Base-by-base conservation (phyloP, 2,888 invertebrate species). In the Coleophora flavipennella region DNA sequence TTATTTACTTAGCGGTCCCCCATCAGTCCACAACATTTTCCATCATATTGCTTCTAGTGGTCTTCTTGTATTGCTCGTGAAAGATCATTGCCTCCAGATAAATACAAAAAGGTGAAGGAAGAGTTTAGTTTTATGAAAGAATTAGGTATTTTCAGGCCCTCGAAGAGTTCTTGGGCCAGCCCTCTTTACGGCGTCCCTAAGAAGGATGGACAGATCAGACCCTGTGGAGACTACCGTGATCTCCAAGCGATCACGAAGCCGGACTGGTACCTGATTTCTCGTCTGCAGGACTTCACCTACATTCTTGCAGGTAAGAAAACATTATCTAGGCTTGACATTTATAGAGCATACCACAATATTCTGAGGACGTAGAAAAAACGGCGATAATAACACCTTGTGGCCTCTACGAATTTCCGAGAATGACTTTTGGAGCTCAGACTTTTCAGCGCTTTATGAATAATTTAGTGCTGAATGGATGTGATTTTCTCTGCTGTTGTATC, bases 101-200 rank as follows among this genome's bases (percentile, higher is more conserved):
- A 11, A 20, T 39, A 39, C 20, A 11, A 12, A 8, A 34, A 34
- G 25, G 35, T 37, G 9, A 41, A 37, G 14, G 34, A 33, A 10
- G 41, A 41, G 11, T 41, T 39, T 25, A 8, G 14, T 6, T 12
- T 13, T 9, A n/a, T n/a, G n/a, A n/a, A n/a, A n/a, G n/a, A n/a
- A n/a, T n/a, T n/a, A n/a, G n/a, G n/a, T n/a, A n/a, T 46, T 13
- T 43, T 43, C 31, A 26, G 41, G 13, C 47, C 47, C 10, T 36
- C 36, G 25, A 44, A 43, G 10, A 43, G 47, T n/a, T 31, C 40
- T 2, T 43, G 47, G 42, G 39, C 45, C 14, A 41, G 40, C 28
- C 44, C 42, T 10, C 25, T 42, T 14, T n/a, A n/a, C n/a, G n/a
- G n/a, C n/a, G n/a, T n/a, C n/a, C n/a, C n/a, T n/a, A n/a, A n/a